Conservation (phyloP, 2,888 invertebrate species). For the Ophioninae sp. region DNA sequence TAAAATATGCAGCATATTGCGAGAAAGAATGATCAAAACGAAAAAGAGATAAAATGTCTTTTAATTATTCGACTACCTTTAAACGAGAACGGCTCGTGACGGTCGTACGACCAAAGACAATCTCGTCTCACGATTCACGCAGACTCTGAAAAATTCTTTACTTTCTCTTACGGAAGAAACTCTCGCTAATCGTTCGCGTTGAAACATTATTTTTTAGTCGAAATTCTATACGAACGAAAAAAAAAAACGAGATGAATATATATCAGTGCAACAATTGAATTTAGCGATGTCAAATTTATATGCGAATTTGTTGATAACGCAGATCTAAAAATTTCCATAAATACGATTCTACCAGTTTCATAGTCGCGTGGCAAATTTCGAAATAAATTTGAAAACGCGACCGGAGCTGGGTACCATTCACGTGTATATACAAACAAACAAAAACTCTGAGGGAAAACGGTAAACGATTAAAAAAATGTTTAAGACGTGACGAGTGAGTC, state of each 20-base stretch:
- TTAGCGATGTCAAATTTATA: neutral
- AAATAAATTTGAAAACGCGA: slow-evolving; percentile 38
- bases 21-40: slow-evolving; percentile 1
- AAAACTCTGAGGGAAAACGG: neutral
- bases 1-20: neutral
- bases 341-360: neutral
- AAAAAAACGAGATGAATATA: no score
- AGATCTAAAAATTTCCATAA: slow-evolving; percentile 6
- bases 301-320: neutral
- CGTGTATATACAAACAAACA: slow-evolving; percentile 4
- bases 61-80: neutral
- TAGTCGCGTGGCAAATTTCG: slow-evolving; percentile 18
- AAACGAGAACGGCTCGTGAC: neutral
- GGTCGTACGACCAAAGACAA: slow-evolving; percentile 52
- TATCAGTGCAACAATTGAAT: slow-evolving; percentile 1
- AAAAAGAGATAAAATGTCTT: slow-evolving; percentile 18
- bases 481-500: slow-evolving; percentile 1
- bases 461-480: slow-evolving; percentile 1
- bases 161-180: slow-evolving; percentile 17
- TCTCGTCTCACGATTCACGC: slow-evolving; percentile 51
- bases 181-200: neutral
- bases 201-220: neutral
- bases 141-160: slow-evolving; percentile 41
- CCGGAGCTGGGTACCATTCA: slow-evolving; percentile 4
- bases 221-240: neutral